Percentiles rank a stretch among this genome's conserved stretches.
phyloP scores from a whole-genome alignment of 2,888 invertebrate genomes.

The Caprella mutica region DNA sequence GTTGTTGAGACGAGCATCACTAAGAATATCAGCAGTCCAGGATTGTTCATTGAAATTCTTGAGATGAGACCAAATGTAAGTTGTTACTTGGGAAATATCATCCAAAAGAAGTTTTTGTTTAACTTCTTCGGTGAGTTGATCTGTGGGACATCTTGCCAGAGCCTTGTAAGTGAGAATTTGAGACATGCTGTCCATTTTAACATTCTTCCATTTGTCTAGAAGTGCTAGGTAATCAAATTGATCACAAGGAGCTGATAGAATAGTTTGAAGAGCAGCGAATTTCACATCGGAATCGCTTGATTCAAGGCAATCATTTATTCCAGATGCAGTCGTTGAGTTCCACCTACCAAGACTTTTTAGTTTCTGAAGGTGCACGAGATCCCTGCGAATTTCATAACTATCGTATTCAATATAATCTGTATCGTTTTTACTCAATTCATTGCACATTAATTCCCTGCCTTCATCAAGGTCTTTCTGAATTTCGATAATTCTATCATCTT shows the following conservation, averaged over 20 bases:
- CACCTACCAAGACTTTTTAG: slow-evolving; percentile 1
- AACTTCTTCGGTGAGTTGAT: slow-evolving; percentile 59
- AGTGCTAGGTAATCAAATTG: background rate
- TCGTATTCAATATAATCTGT: background rate
- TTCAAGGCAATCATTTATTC: background rate
- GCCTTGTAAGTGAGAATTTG: slow-evolving; percentile 70
- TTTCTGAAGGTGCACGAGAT: background rate
- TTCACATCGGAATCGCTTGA: background rate
- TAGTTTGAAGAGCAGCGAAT: background rate
- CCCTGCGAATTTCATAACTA: too few species aligned
- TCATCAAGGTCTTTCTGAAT: background rate
- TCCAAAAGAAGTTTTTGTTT: slow-evolving; percentile 58
- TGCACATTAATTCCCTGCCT: background rate
- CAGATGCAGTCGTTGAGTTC: background rate
- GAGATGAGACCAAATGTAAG: slow-evolving; percentile 90
- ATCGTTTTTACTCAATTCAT: background rate
- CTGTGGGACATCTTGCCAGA: slow-evolving; percentile 77
- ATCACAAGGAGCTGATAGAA: background rate
- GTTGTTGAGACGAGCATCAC: background rate
- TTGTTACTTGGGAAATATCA: slow-evolving; percentile 80
- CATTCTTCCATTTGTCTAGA: background rate
- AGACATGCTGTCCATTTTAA: too few species aligned
- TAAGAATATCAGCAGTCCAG: slow-evolving; percentile 45
- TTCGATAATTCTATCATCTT: background rate
- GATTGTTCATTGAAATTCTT: slow-evolving; percentile 69